A percentile compares a stretch with the other conserved stretches of the same genome.
These are phyloP conservation scores for Melinaea marsaeus DNA, from an alignment of 2,888 invertebrate genomes.

Conservation along the genomic window DNA sequence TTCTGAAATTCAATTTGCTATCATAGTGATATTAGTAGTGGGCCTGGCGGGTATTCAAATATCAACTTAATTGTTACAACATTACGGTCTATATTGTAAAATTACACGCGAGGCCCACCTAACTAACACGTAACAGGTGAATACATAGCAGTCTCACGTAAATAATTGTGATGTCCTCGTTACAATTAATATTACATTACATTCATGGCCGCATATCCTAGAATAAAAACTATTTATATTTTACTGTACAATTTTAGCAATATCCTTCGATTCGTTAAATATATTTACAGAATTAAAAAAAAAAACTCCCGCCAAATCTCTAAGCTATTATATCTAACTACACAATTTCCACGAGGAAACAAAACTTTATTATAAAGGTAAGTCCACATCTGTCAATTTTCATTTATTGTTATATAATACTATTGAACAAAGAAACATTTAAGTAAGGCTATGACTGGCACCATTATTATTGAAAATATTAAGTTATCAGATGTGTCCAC, in stretches of 20 bases:
- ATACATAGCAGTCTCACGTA: slow-evolving; percentile 56
- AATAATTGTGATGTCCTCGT: slow-evolving; percentile 62
- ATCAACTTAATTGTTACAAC: slow-evolving; percentile 9
- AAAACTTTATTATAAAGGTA: slow-evolving; percentile 4
- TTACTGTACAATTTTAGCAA: slow-evolving; percentile 66
- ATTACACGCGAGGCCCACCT: slow-evolving; percentile 19
- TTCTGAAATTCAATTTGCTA: slow-evolving; percentile 57
- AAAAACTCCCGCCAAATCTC: slow-evolving; percentile 37
- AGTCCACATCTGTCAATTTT: slow-evolving; percentile 12
- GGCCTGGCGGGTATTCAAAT: slow-evolving; percentile 21
- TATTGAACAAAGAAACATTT: slow-evolving; percentile 2
- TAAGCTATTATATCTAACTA: slow-evolving; percentile 28
- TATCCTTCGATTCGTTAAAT: slow-evolving; percentile 55
- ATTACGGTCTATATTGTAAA: slow-evolving; percentile 11
- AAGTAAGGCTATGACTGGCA: slow-evolving; percentile 6
- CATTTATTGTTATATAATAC: background rate
- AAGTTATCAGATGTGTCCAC: slow-evolving; percentile 12
- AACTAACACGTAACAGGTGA: slow-evolving; percentile 46
- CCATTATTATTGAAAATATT: background rate
- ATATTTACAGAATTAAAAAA: slow-evolving; percentile 61
- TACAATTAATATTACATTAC: slow-evolving; percentile 53
- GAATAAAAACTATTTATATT: slow-evolving; percentile 48
- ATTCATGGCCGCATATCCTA: slow-evolving; percentile 66
- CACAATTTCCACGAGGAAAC: slow-evolving; percentile 10
- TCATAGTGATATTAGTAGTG: slow-evolving; percentile 31